A percentile compares a stretch with the other conserved stretches of the same genome.
phyloP scores from a whole-genome alignment of 1,140 invertebrate genomes.

The Platyscapa corneri region DNA sequence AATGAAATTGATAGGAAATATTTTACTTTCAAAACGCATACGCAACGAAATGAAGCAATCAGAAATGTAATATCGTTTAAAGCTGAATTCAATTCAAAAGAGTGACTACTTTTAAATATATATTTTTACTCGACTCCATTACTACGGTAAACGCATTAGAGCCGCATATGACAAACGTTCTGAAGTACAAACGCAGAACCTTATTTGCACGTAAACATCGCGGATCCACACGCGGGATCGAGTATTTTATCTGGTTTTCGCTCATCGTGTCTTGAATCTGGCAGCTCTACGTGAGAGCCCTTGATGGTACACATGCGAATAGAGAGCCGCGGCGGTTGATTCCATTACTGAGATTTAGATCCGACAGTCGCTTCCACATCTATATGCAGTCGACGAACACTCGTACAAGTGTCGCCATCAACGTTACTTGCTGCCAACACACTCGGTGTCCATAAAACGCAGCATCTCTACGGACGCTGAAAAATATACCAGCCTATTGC shows the following conservation, averaged over 20 bases:
- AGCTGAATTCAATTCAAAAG: not conserved
- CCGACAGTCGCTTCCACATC: conserved; percentile 7
- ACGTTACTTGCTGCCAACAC: not conserved
- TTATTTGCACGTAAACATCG: conserved; percentile 21
- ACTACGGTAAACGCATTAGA: not conserved
- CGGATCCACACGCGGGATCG: not conserved
- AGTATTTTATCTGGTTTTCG: not conserved
- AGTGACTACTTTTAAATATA: not conserved
- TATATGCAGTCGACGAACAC: not conserved
- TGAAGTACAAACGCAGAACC: not conserved
- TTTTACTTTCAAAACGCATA: not conserved
- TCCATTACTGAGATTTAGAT: conserved; percentile 60
- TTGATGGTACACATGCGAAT: not conserved
- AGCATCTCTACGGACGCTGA: not conserved
- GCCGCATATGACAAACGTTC: not conserved
- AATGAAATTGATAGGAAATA: not conserved
- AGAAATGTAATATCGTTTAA: not conserved
- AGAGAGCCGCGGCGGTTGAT: conserved; percentile 52
- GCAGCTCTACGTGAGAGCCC: conserved; percentile 12
- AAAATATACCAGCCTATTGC: not conserved
- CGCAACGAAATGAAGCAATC: not conserved
- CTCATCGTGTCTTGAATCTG: conserved; percentile 25
- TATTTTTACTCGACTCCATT: conserved; percentile 5
- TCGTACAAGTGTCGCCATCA: too few relatives aligned
- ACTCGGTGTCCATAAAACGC: conserved; percentile 1